A percentile compares a stretch with the other conserved stretches of the same genome.
Conservation (phyloP, 2,113 vertebrate genomes). For the Xiphophorus couchianus region DNA sequence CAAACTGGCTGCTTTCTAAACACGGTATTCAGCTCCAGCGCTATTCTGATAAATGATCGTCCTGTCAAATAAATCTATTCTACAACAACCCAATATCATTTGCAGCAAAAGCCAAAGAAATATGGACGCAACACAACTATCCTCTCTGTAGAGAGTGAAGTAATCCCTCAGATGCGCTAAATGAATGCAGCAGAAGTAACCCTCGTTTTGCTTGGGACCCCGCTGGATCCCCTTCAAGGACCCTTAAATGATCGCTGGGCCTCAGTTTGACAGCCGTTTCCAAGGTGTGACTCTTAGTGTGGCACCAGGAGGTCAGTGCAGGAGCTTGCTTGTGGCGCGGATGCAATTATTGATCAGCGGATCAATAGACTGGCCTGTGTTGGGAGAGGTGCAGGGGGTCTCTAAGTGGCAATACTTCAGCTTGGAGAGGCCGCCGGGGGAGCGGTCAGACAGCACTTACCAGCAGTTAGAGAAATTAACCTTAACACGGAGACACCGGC, state of each 20-base stretch:
- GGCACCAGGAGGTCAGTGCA: conserved; percentile 35
- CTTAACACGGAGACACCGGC: conserved; percentile 73
- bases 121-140: neutral
- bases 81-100: neutral
- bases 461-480: conserved; percentile 80
- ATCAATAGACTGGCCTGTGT: conserved; percentile 69
- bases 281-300: conserved; percentile 16
- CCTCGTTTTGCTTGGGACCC: conserved; percentile 12
- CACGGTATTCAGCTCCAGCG: neutral
- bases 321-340: conserved; percentile 52
- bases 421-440: conserved; percentile 70
- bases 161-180: conserved; percentile 12
- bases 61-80: neutral
- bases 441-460: conserved; percentile 79
- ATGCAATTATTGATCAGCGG: conserved; percentile 75
- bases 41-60: neutral
- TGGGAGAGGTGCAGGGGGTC: conserved; percentile 58
- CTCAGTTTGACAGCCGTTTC: conserved; percentile 20
- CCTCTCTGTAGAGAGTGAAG: conserved; percentile 1
- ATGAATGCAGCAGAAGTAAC: conserved; percentile 32
- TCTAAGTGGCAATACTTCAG: conserved; percentile 78
- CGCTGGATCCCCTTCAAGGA: conserved; percentile 26
- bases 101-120: neutral
- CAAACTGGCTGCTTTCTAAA: neutral
- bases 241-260: conserved; percentile 31